Base-by-base conservation (phyloP, 2,888 invertebrate species). In the Agonum fuliginosum region DNA sequence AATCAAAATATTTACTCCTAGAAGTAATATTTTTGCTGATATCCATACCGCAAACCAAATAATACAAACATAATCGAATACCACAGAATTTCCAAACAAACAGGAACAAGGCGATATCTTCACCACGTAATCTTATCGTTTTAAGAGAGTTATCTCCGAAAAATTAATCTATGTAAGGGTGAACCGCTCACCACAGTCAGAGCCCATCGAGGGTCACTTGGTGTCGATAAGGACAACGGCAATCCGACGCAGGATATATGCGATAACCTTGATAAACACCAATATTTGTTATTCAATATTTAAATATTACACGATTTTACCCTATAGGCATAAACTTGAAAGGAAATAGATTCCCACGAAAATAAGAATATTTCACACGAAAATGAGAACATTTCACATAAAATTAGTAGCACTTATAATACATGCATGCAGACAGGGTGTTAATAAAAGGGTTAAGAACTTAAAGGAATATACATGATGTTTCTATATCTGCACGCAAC, bases 221-320 rank as follows among this genome's bases (percentile, higher is more conserved):
- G 17, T 14, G 19, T 17, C 30, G 62, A 54, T 58, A 54, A 46
- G n/a, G n/a, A n/a, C n/a, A n/a, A 73, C 54, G 24, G 14, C 20
- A 58, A 22, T 37, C 34, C 20, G 10, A 22, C 58, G 14, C 22
- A 20, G 58, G 43, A 73, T 46, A 75, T 75, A 48, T n/a, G n/a
- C 19, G 75, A 27, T 75, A 75, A 67, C 48, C 75, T 75, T 75
- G 46, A 74, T 20, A 65, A 48, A 51, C 65, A 75, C 54, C 48
- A 24, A 65, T 65, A 46, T 75, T 65, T 72, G 20, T 65, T 37
- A 67, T 58, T 74, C 30, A 54, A 74, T 62, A 58, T 58, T 58
- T 20, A n/a, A n/a, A n/a, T n/a, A n/a, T n/a, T n/a, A n/a, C n/a
- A 74, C 48, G 34, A 19, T 34, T 34, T 10, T 10, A n/a, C n/a